Evolutionary conservation across 2,113 vertebrate genomes (phyloP), one percentile per base, ranked within the genome.

Genomic region (Calyptommatus sinebrachiatus): DNA sequence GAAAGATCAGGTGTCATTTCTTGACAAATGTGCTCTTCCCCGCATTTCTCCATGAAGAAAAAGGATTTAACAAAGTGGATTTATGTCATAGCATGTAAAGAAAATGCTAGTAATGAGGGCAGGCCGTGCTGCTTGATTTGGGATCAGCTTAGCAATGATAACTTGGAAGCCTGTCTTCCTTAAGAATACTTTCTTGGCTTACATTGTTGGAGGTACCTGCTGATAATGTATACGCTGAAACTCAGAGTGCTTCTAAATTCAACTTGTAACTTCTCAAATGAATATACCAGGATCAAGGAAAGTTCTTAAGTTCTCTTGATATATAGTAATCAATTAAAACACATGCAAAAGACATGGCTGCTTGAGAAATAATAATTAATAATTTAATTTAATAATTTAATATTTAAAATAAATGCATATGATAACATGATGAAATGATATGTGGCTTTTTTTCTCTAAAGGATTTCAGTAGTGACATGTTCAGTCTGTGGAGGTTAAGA

Each of bases 31-130:
- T 81, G 26, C 76, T 69, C 53, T 62, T 12, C 2, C 26, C 45
- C 3, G 14, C 63, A 65, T 75, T 22, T 28, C 10, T 73, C 74
- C 26, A 57, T 68, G 21, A 53, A 80, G 75, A 22, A 48, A 82
- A 82, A 1, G 63, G n/a, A 12, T 41, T 28, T 24, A n/a, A n/a
- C 1, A 31, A 85, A 79, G 60, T 35, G 3, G 31, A 78, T 29
- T 14, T 60, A 57, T 77, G 48, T 45, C 16, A 29, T 12, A 61
- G 46, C 50, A 2, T 57, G 3, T 73, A 41, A 73, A 73, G 21
- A 66, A 80, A 84, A 24, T 45, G 46, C 14, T 67, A 77, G 6
- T 75, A 7, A 83, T 80, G 10, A 53, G 68, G 18, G 53, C 74
- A 77, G 61, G 7, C 9, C 12, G 21, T 24, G n/a, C 24, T 61